Evolutionary conservation across 1,140 invertebrate species (phyloP).

Genomic region (Leptinotarsa texana): DNA sequence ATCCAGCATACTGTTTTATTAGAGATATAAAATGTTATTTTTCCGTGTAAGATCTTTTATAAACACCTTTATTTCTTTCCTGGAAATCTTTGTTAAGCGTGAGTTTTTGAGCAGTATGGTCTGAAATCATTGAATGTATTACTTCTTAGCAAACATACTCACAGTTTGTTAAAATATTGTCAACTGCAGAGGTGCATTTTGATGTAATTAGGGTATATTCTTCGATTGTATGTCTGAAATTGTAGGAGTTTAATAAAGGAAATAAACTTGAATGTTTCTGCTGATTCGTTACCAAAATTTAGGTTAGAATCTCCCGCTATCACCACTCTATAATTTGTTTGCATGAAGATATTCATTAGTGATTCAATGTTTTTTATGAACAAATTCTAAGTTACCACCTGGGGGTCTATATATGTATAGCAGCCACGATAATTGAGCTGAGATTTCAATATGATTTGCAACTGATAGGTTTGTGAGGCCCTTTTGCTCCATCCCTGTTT

Average conservation of each 20-base stretch:
- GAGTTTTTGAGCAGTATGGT: neutral
- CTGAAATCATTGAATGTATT: neutral
- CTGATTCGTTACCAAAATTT: neutral
- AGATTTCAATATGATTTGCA: neutral
- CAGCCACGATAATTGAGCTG: neutral
- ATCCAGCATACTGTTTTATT: neutral
- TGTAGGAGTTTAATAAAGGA: neutral
- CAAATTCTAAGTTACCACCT: too few relatives aligned
- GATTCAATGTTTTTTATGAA: too few relatives aligned
- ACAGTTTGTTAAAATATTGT: neutral
- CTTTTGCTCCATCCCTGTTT: neutral
- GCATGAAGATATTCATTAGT: neutral
- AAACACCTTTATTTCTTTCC: neutral
- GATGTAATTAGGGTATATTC: too few relatives aligned
- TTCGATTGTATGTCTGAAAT: neutral
- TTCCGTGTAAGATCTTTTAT: neutral
- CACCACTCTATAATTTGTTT: neutral
- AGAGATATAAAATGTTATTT: neutral
- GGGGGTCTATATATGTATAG: neutral
- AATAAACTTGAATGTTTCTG: neutral
- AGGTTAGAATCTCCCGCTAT: neutral
- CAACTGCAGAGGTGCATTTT: too few relatives aligned
- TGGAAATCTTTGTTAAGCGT: neutral
- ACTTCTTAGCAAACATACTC: neutral
- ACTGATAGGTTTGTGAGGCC: neutral